Conservation (phyloP, 30 jellyfish, hydroid and myxozoan species). For the Aurelia aurita region DNA sequence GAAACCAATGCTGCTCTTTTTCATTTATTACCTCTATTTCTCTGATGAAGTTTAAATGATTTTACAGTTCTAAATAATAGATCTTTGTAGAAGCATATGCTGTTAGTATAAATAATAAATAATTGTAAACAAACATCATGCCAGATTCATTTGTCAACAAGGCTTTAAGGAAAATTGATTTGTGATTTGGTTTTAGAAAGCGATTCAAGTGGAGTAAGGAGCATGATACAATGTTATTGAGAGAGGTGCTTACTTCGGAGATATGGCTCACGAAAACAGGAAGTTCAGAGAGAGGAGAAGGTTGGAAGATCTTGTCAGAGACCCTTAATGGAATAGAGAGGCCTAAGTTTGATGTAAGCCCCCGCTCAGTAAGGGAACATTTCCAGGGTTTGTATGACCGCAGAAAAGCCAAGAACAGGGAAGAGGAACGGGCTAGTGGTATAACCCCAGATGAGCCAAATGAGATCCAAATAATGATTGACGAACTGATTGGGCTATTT, state of each 20-base stretch:
- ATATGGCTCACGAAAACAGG: constrained; percentile 3
- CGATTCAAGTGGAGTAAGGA: constrained; percentile 25
- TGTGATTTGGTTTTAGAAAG: no score
- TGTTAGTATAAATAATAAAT: no score
- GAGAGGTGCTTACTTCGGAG: constrained; percentile 22
- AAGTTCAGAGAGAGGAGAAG: constrained; percentile 18
- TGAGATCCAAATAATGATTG: background rate
- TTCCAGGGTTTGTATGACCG: constrained; percentile 6
- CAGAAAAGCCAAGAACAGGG: background rate
- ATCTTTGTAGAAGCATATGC: no score
- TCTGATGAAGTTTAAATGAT: no score
- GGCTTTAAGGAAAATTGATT: no score
- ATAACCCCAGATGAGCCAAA: background rate
- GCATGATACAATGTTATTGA: background rate
- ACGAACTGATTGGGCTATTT: constrained; percentile 12
- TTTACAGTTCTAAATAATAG: no score
- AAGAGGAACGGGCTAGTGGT: background rate
- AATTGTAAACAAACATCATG: no score
- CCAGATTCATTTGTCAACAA: no score
- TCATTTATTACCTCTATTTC: no score
- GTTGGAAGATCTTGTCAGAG: constrained; percentile 43
- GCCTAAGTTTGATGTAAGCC: constrained; percentile 30
- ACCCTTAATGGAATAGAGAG: background rate
- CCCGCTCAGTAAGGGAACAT: constrained; percentile 45
- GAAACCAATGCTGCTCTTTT: no score